A percentile compares a stretch with the other conserved stretches of the same genome.
Conservation (phyloP, 1,140 invertebrate species). For the Goniozus legneri region DNA sequence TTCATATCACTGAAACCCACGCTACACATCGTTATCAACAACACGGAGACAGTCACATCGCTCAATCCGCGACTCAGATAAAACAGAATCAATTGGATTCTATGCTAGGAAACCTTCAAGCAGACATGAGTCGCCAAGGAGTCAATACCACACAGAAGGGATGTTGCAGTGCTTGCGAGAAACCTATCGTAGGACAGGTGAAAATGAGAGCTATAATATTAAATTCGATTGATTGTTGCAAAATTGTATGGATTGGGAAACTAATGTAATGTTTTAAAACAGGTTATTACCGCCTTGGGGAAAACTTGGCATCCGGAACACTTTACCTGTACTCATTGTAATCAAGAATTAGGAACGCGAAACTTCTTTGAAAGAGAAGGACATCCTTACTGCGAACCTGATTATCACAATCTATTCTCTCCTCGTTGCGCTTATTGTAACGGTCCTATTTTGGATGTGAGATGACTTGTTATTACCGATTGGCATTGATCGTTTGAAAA, state of each 20-base stretch:
- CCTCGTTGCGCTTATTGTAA: constrained; percentile 98
- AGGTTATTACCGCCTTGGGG: constrained; percentile 92
- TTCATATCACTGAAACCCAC: constrained; percentile 50
- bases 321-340: constrained; percentile 96
- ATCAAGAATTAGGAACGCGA: constrained; percentile 90
- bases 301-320: constrained; percentile 99
- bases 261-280: constrained; percentile 23
- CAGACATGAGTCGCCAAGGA: constrained; percentile 95
- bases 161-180: constrained; percentile 95
- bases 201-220: constrained; percentile 7
- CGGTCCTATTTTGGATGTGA: constrained; percentile 95
- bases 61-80: constrained; percentile 39
- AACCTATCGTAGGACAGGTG: constrained; percentile 96
- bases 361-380: constrained; percentile 99
- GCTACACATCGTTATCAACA: constrained; percentile 51
- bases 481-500: background rate
- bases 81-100: constrained; percentile 76
- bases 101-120: constrained; percentile 89
- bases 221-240: background rate
- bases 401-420: constrained; percentile 98
- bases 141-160: constrained; percentile 97
- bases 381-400: constrained; percentile 94
- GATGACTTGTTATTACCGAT: constrained; percentile 21
- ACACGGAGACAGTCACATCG: constrained; percentile 41
- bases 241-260: too few relatives aligned